Evolutionary conservation across 2,113 vertebrate species (phyloP).

Genomic region (Crotalus tigris): DNA sequence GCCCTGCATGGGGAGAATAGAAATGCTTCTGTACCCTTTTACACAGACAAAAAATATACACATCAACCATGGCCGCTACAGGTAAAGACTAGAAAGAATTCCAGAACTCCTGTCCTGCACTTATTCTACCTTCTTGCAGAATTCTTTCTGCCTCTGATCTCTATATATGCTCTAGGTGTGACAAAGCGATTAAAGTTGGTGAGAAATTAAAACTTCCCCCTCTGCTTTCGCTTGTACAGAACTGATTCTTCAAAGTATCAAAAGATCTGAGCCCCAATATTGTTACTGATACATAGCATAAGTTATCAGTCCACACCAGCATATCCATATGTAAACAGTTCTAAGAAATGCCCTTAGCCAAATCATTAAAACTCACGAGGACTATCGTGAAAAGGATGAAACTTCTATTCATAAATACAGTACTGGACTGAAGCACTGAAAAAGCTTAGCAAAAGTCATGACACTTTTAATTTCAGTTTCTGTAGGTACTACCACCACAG

Average conservation of each 20-base stretch:
- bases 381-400: not conserved
- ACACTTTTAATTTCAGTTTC: conserved; percentile 7
- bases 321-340: not conserved
- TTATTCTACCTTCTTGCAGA: not conserved
- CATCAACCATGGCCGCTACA: not conserved
- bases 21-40: not conserved
- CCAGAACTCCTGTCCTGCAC: not conserved
- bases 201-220: not conserved
- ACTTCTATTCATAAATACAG: not conserved
- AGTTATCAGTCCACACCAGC: not conserved
- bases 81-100: not conserved
- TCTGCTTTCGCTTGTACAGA: not conserved
- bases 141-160: not conserved
- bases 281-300: not conserved
- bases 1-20: not conserved
- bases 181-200: not conserved
- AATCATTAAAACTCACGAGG: not conserved
- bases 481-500: conserved; percentile 16
- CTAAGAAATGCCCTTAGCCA: not conserved
- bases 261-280: not conserved
- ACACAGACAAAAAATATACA: not conserved
- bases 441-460: not conserved
- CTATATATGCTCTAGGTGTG: not conserved
- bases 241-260: not conserved
- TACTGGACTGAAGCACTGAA: not conserved